Conservation (phyloP, 2,113 vertebrate species). For the Cygnus buccinator region DNA sequence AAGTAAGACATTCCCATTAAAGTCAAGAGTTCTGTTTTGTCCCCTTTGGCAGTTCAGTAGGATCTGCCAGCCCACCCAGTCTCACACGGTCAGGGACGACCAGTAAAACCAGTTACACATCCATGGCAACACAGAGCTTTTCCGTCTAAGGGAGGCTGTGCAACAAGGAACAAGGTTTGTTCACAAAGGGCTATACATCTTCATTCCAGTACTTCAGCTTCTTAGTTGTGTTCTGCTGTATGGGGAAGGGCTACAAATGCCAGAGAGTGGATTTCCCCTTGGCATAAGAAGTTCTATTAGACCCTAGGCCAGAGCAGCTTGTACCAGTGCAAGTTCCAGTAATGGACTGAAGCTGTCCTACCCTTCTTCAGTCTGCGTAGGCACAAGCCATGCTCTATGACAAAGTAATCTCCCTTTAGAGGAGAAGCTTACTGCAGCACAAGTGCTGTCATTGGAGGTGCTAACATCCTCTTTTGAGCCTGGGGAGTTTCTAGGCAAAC, state of each 20-base stretch:
- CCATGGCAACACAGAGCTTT: not conserved
- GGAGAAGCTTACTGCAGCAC: not conserved
- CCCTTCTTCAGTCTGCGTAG: not conserved
- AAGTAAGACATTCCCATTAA: constrained; percentile 4
- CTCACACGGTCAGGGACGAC: not conserved
- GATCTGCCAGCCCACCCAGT: not conserved
- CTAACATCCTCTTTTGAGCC: not conserved
- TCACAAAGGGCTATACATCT: constrained; percentile 50
- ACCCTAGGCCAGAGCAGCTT: not conserved
- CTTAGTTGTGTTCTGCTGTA: not conserved
- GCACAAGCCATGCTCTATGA: not conserved
- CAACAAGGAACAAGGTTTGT: constrained; percentile 8
- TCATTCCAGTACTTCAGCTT: constrained; percentile 12
- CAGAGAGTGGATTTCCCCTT: not conserved
- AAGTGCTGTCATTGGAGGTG: not conserved
- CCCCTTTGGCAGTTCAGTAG: not conserved
- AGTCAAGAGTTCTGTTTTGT: constrained; percentile 19
- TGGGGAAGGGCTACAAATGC: not conserved
- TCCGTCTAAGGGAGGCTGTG: not conserved
- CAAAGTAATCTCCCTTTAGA: not conserved
- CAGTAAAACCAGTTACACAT: not conserved
- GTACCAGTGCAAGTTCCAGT: not conserved
- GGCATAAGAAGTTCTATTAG: not conserved
- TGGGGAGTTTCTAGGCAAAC: not conserved
- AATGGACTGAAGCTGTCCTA: not conserved